These are phyloP conservation scores for Vireo altiloquus DNA, from an alignment of 2,113 vertebrate genomes.

Conservation along the genomic window DNA sequence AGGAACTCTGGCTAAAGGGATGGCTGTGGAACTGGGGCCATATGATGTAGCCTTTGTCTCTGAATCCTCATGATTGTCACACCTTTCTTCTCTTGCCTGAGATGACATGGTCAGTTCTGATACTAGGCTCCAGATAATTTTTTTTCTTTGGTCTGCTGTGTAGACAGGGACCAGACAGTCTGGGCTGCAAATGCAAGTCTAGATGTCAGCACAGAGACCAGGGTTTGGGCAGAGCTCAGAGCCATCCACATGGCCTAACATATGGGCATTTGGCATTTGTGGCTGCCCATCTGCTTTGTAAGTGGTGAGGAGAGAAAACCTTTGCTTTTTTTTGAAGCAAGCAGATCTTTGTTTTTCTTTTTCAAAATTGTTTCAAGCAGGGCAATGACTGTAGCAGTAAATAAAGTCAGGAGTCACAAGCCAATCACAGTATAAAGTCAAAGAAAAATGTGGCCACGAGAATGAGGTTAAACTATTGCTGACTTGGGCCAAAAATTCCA, in stretches of 20 bases:
- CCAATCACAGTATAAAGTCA: neutral
- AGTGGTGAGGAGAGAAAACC: neutral
- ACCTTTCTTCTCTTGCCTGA: neutral
- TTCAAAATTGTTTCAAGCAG: neutral
- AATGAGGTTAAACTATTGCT: neutral
- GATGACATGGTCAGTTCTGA: neutral
- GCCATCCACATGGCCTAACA: neutral
- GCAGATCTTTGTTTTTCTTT: neutral
- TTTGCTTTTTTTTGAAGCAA: neutral
- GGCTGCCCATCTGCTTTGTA: neutral
- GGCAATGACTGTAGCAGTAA: neutral
- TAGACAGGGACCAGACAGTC: neutral
- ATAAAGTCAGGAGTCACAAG: neutral
- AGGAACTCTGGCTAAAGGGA: neutral
- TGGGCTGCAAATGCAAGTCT: neutral
- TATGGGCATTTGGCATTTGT: neutral
- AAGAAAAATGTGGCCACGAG: neutral
- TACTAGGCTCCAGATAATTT: neutral
- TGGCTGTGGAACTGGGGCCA: neutral
- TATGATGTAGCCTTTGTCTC: neutral
- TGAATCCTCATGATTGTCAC: neutral
- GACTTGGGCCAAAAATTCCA: neutral
- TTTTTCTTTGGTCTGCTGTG: neutral
- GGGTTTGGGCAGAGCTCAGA: neutral
- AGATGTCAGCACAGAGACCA: neutral